Conservation (phyloP, 2,888 invertebrate genomes). For the Lasius platythorax region DNA sequence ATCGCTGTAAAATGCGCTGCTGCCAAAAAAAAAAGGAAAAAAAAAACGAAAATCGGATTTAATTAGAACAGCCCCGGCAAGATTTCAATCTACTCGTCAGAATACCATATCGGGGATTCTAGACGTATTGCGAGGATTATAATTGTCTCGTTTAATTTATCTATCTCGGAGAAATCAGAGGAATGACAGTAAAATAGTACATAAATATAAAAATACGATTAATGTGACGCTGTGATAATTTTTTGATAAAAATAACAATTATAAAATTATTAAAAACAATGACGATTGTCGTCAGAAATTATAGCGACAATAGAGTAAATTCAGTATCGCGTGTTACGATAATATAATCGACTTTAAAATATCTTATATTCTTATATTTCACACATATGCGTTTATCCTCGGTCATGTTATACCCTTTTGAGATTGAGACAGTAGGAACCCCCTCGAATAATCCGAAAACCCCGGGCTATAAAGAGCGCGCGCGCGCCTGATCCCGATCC, state of each 20-base stretch:
- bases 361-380: constrained; percentile 6
- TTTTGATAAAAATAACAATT: not conserved
- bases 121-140: not conserved
- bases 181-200: not conserved
- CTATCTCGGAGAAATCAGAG: not conserved
- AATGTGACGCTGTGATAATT: not conserved
- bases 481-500: constrained; percentile 8
- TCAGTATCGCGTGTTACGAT: not conserved
- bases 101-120: not conserved
- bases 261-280: not conserved
- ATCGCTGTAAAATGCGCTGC: constrained; percentile 12
- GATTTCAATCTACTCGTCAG: not conserved
- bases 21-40: constrained; percentile 6
- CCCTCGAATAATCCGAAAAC: constrained; percentile 36
- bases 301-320: not conserved
- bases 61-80: constrained; percentile 4
- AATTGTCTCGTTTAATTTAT: not conserved
- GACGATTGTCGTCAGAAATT: not conserved
- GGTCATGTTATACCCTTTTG: not conserved
- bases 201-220: not conserved
- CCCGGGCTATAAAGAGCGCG: constrained; percentile 49
- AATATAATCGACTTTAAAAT: constrained; percentile 1
- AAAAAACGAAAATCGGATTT: not conserved
- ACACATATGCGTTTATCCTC: not conserved
- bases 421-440: constrained; percentile 42